These are phyloP conservation scores for Lepus timidus DNA, from an alignment of 2,113 vertebrate species.

Conservation along the genomic window DNA sequence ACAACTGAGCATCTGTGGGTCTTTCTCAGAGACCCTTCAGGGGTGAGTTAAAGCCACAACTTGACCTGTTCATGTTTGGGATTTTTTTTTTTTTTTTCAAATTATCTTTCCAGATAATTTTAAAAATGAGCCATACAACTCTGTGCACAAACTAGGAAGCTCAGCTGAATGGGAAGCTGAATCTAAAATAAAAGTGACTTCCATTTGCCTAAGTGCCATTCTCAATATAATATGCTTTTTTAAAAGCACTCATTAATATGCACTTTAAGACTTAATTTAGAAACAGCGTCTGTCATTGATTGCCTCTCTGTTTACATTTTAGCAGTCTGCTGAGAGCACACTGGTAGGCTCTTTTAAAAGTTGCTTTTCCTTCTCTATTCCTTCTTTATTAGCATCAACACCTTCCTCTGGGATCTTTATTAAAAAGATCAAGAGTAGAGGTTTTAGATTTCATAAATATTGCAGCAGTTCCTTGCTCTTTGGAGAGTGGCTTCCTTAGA, in stretches of 20 bases:
- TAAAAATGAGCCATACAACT: slow-evolving; percentile 51
- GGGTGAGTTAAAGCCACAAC: slow-evolving; percentile 62
- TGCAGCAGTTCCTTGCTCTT: slow-evolving; percentile 82
- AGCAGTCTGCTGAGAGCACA: slow-evolving; percentile 66
- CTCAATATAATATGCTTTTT: slow-evolving; percentile 61
- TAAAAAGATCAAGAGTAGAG: slow-evolving; percentile 86
- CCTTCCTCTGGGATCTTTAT: slow-evolving; percentile 85
- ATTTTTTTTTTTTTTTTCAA: not conserved
- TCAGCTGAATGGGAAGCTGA: slow-evolving; percentile 17
- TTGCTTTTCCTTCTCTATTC: slow-evolving; percentile 71
- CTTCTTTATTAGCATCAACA: slow-evolving; percentile 80
- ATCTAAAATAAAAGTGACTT: slow-evolving; percentile 67
- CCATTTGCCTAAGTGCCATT: slow-evolving; percentile 62
- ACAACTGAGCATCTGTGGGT: slow-evolving; percentile 76
- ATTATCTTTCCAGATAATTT: slow-evolving; percentile 50
- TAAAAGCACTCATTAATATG: slow-evolving; percentile 82
- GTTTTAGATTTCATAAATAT: slow-evolving; percentile 89
- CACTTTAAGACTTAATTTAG: slow-evolving; percentile 85
- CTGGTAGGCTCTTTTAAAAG: slow-evolving; percentile 71
- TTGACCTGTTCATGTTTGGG: slow-evolving; percentile 79
- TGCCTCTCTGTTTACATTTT: slow-evolving; percentile 85
- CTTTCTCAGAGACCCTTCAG: slow-evolving; percentile 71
- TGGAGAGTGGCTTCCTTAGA: slow-evolving; percentile 84
- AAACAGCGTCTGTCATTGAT: slow-evolving; percentile 81
- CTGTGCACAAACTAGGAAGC: slow-evolving; percentile 26